These are phyloP conservation scores for Pogonocichla stellata DNA, from an alignment of 2,113 vertebrate genomes.

Conservation along the genomic window DNA sequence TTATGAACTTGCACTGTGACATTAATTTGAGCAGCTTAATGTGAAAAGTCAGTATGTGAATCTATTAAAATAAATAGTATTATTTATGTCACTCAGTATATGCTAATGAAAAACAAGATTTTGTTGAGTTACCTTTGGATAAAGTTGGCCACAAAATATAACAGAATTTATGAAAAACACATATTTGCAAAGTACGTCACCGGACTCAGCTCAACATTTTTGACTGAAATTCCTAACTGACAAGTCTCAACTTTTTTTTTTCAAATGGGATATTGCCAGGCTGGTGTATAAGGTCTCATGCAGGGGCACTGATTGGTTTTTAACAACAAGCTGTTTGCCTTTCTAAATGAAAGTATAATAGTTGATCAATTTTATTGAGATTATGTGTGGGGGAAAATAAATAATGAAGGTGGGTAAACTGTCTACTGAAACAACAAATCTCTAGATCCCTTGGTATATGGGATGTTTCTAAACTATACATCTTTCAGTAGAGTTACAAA, in stretches of 20 bases:
- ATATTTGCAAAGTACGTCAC: neutral
- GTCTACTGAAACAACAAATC: neutral
- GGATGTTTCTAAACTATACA: neutral
- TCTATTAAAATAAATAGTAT: neutral
- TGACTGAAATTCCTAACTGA: neutral
- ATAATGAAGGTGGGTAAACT: neutral
- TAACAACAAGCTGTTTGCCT: neutral
- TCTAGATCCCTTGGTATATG: neutral
- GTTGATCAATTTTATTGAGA: neutral
- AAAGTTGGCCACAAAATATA: neutral
- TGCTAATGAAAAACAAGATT: neutral
- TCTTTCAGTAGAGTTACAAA: neutral
- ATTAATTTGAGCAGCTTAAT: neutral
- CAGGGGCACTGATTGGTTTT: rapidly evolving
- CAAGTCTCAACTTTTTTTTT: neutral
- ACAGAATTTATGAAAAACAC: neutral
- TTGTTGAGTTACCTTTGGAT: neutral
- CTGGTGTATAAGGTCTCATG: neutral
- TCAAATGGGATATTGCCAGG: neutral
- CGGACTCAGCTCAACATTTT: neutral
- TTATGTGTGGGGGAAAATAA: neutral
- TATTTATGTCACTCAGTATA: neutral
- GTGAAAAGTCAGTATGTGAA: neutral
- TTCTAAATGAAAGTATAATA: neutral
- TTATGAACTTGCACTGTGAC: neutral